A percentile compares a stretch with the other conserved stretches of the same genome.
Conservation (phyloP, 1,140 invertebrate species). For the Oedothorax gibbosus region DNA sequence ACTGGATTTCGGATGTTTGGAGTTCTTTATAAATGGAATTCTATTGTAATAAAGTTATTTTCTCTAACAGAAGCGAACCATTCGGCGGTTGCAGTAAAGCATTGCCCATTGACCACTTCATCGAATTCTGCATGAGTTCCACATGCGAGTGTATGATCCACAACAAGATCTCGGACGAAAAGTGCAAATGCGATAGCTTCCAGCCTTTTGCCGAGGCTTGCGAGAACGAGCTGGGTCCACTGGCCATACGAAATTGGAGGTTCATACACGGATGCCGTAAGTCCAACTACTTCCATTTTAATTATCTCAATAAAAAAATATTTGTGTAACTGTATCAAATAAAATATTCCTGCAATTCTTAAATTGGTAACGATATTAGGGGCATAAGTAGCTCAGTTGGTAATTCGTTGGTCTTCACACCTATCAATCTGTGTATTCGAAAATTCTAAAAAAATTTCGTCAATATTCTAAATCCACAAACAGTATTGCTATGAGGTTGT, state of each 20-base stretch:
- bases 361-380: too few species aligned
- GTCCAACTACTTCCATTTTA: slow-evolving; percentile 65
- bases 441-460: too few species aligned
- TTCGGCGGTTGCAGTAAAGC: slow-evolving; percentile 74
- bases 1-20: not conserved
- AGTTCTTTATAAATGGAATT: not conserved
- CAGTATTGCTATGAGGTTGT: too few species aligned
- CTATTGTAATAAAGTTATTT: slow-evolving; percentile 3
- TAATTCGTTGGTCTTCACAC: too few species aligned
- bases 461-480: too few species aligned
- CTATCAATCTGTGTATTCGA: too few species aligned
- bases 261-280: slow-evolving; percentile 77
- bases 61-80: slow-evolving; percentile 72
- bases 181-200: slow-evolving; percentile 78
- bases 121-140: slow-evolving; percentile 79
- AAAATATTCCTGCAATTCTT: too few species aligned
- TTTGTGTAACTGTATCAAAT: too few species aligned
- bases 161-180: slow-evolving; percentile 64
- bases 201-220: slow-evolving; percentile 80
- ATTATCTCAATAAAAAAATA: not conserved
- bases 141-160: slow-evolving; percentile 76
- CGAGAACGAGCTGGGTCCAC: slow-evolving; percentile 74
- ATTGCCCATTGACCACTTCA: slow-evolving; percentile 76
- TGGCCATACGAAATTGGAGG: slow-evolving; percentile 78
- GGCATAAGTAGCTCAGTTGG: too few species aligned